Evolutionary conservation across 2,888 invertebrate genomes (phyloP), one percentile per base, ranked within the genome.

Genomic region (Cosmorhoe ocellata): DNA sequence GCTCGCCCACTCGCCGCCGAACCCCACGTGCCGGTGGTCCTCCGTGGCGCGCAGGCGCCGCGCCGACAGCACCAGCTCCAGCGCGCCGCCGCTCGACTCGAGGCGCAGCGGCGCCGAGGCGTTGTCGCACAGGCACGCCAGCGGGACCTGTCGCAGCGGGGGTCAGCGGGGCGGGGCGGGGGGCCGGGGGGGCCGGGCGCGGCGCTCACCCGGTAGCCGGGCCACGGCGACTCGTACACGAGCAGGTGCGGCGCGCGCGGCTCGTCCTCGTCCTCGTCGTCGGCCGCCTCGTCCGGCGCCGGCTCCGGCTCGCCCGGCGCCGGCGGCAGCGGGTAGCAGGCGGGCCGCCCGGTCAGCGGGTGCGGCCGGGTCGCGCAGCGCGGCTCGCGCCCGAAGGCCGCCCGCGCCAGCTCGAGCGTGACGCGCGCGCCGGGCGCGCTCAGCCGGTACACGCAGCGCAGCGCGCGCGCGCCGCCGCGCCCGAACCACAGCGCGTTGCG

Each of bases 401-500:
- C 94, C 69, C 94, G 94, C 67, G 93, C 92, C 49, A 95, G 74
- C 2, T 93, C 92, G 7, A 95, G 81, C 11, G 92, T 88, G 3
- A 95, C 92, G 39, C 94, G 89, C 65, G 89, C 66, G 94, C 92
- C 0, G 91, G 81, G 10, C 94, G 3, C 94, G 73, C 94, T 94
- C 61, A 96, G 91, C 50, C 96, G 92, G 76, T 95, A 96, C 44
- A 94, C 91, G 76, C 96, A 97, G 48, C 95, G 94, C 46, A 96
- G 80, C 7, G 5, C 5, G 24, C 24, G 59, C 94, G 93, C 93
- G 3, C 97, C 97, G 0, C 97, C 97, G 33, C 97, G 91, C 0
- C 97, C 97, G 74, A 94, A 97, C 67, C 97, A 92, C 74, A 97
- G 94, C 1, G 96, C 94, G 77, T 96, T 96, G 10, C 95, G 94